A percentile compares a stretch with the other conserved stretches of the same genome.
Evolutionary conservation across 2,888 invertebrate genomes (phyloP).

Genomic region (Dinocampus coccinellae): DNA sequence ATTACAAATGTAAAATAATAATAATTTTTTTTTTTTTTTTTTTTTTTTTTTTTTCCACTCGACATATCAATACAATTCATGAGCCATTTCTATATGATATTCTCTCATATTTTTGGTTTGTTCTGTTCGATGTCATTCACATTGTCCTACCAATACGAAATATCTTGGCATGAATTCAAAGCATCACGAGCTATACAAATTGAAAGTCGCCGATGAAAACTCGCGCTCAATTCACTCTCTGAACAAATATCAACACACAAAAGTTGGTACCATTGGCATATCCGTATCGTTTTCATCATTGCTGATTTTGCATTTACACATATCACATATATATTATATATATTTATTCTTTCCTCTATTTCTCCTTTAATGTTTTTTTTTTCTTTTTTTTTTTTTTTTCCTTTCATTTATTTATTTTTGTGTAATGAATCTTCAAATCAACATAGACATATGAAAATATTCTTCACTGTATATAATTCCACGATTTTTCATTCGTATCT

Average conservation of each 20-base stretch:
- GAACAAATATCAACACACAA: slow-evolving; percentile 28
- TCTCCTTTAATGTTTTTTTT: neutral
- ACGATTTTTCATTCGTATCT: too few species aligned
- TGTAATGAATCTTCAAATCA: too few species aligned
- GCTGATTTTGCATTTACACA: neutral
- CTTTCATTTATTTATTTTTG: neutral
- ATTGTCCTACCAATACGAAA: neutral
- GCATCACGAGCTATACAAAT: slow-evolving; percentile 31
- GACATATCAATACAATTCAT: neutral
- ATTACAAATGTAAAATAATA: neutral
- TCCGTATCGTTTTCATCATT: neutral
- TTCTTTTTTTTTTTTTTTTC: neutral
- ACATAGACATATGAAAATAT: too few species aligned
- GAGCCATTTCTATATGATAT: neutral
- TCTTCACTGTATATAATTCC: too few species aligned
- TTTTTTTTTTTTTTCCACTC: neutral
- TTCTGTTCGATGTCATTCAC: neutral
- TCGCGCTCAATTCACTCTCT: slow-evolving; percentile 31
- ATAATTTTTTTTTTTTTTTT: neutral
- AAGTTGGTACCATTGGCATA: neutral
- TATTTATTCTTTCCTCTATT: neutral
- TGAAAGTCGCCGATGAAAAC: slow-evolving; percentile 27
- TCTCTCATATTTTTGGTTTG: neutral
- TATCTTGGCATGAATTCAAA: slow-evolving; percentile 37
- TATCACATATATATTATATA: neutral